phyloP scores from a whole-genome alignment of 2,113 vertebrate species.

The Guaruba guarouba region DNA sequence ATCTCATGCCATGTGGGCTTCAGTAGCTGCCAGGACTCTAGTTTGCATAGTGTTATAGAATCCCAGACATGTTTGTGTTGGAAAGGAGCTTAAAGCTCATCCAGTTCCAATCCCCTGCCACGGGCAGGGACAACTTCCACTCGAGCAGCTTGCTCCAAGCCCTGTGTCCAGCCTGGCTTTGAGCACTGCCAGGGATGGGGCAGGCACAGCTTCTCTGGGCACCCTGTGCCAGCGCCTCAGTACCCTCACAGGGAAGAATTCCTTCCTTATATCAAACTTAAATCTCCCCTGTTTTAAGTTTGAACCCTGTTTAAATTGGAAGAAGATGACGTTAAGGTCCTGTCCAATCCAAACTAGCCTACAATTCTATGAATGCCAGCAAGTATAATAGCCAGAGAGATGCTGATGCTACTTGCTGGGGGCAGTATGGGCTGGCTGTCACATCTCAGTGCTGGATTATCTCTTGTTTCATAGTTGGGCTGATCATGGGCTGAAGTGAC shows the following conservation, averaged over 20 bases:
- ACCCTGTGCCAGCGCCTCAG: not conserved
- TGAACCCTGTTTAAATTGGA: too few species aligned
- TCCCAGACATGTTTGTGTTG: not conserved
- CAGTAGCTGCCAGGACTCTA: not conserved
- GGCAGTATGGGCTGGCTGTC: not conserved
- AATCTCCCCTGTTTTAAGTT: too few species aligned
- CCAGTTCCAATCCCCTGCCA: not conserved
- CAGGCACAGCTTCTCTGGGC: not conserved
- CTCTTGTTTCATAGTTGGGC: not conserved
- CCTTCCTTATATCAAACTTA: too few species aligned
- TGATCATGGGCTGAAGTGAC: too few species aligned
- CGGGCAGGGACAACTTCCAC: not conserved
- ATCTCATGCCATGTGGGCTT: not conserved
- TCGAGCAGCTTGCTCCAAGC: not conserved
- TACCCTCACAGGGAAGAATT: not conserved
- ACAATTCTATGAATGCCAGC: not conserved
- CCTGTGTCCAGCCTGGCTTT: too few species aligned
- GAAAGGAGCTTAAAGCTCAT: not conserved
- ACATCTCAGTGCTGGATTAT: not conserved
- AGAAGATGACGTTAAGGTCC: too few species aligned
- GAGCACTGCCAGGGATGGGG: too few species aligned
- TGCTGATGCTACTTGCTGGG: not conserved
- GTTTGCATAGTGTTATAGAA: not conserved
- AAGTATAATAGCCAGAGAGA: rapidly evolving
- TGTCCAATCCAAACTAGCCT: too few species aligned